Conservation (phyloP, 2,113 vertebrate genomes). For the Craseonycteris thonglongyai region DNA sequence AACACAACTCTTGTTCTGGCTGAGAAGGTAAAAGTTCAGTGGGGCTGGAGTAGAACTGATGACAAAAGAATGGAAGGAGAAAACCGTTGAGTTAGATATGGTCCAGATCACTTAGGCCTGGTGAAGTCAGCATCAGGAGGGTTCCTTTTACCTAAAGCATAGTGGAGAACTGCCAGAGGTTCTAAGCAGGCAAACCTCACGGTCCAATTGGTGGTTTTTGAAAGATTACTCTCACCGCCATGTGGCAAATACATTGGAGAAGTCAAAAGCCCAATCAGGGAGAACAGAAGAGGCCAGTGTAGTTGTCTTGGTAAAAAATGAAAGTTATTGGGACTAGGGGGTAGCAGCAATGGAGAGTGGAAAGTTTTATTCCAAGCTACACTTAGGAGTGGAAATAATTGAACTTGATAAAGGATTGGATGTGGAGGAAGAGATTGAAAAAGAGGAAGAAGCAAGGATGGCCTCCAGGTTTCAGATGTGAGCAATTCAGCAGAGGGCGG, state of each 20-base stretch:
- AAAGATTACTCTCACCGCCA: background rate
- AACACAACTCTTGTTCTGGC: background rate
- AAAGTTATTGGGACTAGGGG: background rate
- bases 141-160: background rate
- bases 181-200: background rate
- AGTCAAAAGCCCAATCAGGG: background rate
- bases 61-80: background rate
- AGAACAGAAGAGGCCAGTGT: background rate
- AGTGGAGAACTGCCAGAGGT: background rate
- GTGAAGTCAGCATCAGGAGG: background rate
- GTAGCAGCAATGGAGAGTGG: background rate
- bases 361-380: background rate
- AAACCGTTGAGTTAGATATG: background rate
- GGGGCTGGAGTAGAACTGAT: background rate
- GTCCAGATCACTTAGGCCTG: background rate
- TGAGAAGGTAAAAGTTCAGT: background rate
- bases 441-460: background rate
- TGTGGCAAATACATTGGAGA: background rate
- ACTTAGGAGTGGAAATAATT: background rate
- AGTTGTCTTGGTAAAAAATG: background rate
- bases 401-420: background rate
- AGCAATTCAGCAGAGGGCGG: background rate
- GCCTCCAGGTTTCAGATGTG: background rate
- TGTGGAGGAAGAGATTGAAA: background rate
- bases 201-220: background rate